phyloP scores from a whole-genome alignment of 2,797 vertebrate species.

The Aratinga solstitialis region DNA sequence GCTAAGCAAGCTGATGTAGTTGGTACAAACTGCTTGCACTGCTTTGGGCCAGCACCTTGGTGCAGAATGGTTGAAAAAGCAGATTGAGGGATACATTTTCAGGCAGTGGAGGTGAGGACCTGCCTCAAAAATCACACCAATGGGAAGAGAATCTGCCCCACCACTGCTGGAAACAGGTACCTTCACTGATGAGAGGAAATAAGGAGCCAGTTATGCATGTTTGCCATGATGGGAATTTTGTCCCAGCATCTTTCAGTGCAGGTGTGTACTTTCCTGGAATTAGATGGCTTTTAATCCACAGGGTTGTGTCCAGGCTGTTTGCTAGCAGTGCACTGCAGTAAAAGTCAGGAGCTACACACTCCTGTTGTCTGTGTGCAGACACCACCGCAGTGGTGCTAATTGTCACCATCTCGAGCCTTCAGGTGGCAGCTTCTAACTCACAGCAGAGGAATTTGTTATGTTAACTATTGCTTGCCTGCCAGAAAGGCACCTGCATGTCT shows the following conservation, averaged over 20 bases:
- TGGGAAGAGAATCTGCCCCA: not conserved
- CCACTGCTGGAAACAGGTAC: not conserved
- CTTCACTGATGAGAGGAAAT: not conserved
- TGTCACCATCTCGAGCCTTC: conserved; percentile 13
- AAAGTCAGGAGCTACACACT: not conserved
- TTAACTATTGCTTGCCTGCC: conserved; percentile 23
- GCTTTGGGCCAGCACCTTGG: not conserved
- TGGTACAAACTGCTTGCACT: not conserved
- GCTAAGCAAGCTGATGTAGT: not conserved
- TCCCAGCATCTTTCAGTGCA: not conserved
- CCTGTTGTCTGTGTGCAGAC: not conserved
- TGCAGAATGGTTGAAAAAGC: not conserved
- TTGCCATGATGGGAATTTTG: not conserved
- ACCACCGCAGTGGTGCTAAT: not conserved
- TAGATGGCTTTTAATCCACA: not conserved
- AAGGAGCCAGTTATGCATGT: not conserved
- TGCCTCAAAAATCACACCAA: not conserved
- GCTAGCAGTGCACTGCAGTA: not conserved
- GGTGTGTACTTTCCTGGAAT: not conserved
- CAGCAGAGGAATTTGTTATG: not conserved
- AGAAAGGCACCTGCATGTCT: not conserved
- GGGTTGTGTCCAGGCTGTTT: not conserved
- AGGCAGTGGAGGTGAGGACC: not conserved
- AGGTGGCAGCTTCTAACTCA: conserved; percentile 26
- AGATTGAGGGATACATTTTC: not conserved